Percentiles rank a stretch among this genome's conserved stretches.
phyloP scores from a whole-genome alignment of 2,888 invertebrate species.

The Polia nebulosa region DNA sequence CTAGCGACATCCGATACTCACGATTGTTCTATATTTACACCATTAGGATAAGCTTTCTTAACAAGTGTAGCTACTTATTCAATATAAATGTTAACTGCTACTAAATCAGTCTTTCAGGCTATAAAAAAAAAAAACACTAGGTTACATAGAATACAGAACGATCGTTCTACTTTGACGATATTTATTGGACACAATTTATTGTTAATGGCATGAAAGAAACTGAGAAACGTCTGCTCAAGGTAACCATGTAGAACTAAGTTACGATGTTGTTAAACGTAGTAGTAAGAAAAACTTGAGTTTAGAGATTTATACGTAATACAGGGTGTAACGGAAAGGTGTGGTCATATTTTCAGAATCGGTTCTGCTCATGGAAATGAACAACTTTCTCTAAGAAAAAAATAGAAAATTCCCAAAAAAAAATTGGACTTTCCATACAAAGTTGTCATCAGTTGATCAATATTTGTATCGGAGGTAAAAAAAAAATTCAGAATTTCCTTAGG shows the following conservation, averaged over 20 bases:
- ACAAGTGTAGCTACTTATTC: slow-evolving; percentile 49
- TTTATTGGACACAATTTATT: slow-evolving; percentile 25
- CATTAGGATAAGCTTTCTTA: slow-evolving; percentile 51
- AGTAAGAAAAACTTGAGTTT: background rate
- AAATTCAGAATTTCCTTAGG: no score
- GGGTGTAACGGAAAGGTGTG: no score
- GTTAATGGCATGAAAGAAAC: slow-evolving; percentile 30
- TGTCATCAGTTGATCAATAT: no score
- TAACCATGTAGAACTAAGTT: slow-evolving; percentile 34
- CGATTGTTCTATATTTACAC: slow-evolving; percentile 58
- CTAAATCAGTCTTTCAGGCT: slow-evolving; percentile 27
- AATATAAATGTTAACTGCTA: slow-evolving; percentile 34
- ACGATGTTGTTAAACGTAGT: slow-evolving; percentile 1
- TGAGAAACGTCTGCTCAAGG: slow-evolving; percentile 52
- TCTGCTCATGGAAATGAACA: no score
- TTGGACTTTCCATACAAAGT: no score
- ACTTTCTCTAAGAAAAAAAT: no score
- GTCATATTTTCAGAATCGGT: no score
- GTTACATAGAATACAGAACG: slow-evolving; percentile 22
- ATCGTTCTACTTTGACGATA: slow-evolving; percentile 35
- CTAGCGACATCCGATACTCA: slow-evolving; percentile 49
- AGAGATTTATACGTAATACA: background rate
- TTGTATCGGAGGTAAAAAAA: no score
- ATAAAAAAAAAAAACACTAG: slow-evolving; percentile 37
- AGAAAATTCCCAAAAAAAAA: no score